These are phyloP conservation scores for Muscina levida DNA, from an alignment of 2,888 invertebrate species.

Conservation along the genomic window DNA sequence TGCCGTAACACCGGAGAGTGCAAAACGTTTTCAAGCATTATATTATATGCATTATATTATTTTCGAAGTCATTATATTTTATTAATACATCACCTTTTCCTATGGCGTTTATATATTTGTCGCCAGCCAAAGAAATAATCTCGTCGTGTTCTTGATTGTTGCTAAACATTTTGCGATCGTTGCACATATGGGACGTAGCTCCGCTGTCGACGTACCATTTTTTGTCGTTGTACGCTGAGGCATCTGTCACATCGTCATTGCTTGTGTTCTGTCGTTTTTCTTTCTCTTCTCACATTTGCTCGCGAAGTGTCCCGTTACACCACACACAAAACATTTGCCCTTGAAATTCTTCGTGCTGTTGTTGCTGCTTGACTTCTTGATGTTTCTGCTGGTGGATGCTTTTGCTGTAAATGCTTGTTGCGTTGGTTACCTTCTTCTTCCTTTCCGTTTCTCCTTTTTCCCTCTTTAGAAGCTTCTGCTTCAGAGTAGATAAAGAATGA, in stretches of 20 bases:
- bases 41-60: too few species aligned
- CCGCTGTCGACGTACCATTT: slow-evolving; percentile 60
- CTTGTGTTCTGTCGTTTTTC: slow-evolving; percentile 15
- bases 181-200: slow-evolving; percentile 37
- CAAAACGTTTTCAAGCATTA: neutral
- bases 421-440: neutral
- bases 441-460: slow-evolving; percentile 22
- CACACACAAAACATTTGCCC: slow-evolving; percentile 35
- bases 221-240: slow-evolving; percentile 24
- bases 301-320: slow-evolving; percentile 12
- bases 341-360: slow-evolving; percentile 6
- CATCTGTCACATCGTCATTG: slow-evolving; percentile 44
- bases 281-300: slow-evolving; percentile 19
- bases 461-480: slow-evolving; percentile 51
- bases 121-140: slow-evolving; percentile 38
- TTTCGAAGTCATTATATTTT: neutral
- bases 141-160: neutral
- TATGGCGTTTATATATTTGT: slow-evolving; percentile 30
- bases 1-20: slow-evolving; percentile 56
- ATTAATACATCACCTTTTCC: slow-evolving; percentile 8
- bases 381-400: neutral
- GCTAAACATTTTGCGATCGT: slow-evolving; percentile 4
- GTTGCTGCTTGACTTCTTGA: slow-evolving; percentile 14
- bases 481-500: slow-evolving; percentile 17
- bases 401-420: slow-evolving; percentile 26